Evolutionary conservation across 2,113 vertebrate species (phyloP).

Genomic region (Galemys pyrenaicus): DNA sequence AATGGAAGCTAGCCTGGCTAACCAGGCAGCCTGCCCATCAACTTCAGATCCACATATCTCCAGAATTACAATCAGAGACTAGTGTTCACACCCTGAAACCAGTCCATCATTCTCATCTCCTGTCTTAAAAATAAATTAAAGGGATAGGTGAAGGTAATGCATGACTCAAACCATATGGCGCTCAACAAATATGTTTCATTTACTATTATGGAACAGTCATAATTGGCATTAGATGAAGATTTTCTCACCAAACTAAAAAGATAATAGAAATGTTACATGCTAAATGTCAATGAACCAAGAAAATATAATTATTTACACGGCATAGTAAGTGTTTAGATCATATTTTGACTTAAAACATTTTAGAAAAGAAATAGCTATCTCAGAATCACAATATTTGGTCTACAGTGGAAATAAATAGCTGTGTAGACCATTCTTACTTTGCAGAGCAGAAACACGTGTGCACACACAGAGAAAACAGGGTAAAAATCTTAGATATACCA

Average conservation of each 20-base stretch:
- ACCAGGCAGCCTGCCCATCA: conserved; percentile 72
- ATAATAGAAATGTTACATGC: not conserved
- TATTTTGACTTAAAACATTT: conserved; percentile 50
- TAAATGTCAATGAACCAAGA: not conserved
- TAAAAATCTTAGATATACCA: not conserved
- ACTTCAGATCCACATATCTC: conserved; percentile 75
- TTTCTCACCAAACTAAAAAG: conserved; percentile 31
- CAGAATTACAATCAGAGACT: conserved; percentile 72
- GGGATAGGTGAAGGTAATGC: conserved; percentile 38
- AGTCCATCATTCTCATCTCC: conserved; percentile 70
- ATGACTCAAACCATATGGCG: conserved; percentile 48
- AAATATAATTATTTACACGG: not conserved
- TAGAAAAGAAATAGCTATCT: not conserved
- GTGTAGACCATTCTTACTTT: not conserved
- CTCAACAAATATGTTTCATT: conserved; percentile 7
- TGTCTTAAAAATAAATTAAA: conserved; percentile 70
- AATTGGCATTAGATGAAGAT: not conserved
- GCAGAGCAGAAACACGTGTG: not conserved
- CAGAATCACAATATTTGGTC: not conserved
- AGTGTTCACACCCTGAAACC: conserved; percentile 78
- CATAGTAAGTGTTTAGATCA: not conserved
- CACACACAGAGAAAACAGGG: not conserved
- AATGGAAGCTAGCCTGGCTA: conserved; percentile 68
- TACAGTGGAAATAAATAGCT: not conserved
- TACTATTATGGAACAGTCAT: not conserved